A percentile compares a stretch with the other conserved stretches of the same genome.
These are phyloP conservation scores for Aleadryas rufinucha DNA, from an alignment of 2,113 vertebrate genomes.

Conservation along the genomic window DNA sequence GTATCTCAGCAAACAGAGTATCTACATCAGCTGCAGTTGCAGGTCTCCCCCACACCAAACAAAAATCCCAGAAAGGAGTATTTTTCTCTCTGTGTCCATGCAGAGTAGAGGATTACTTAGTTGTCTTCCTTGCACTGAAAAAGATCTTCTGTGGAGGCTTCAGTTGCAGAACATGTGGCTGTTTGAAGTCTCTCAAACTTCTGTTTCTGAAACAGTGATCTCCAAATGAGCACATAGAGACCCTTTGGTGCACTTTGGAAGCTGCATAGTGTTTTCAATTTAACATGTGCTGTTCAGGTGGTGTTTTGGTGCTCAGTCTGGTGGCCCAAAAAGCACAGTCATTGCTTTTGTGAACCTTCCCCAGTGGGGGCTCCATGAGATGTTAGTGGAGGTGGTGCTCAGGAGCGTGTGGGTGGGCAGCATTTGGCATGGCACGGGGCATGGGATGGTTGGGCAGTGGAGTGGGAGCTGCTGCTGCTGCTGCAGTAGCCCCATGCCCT, in stretches of 20 bases:
- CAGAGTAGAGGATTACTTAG: background rate
- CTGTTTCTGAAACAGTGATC: background rate
- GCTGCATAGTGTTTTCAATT: background rate
- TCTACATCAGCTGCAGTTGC: background rate
- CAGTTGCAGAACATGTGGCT: background rate
- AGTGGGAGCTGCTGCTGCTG: background rate
- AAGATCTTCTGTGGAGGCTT: background rate
- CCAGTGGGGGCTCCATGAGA: background rate
- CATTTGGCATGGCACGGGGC: fast-evolving
- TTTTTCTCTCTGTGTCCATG: background rate
- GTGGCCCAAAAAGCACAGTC: background rate
- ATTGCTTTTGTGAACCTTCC: background rate
- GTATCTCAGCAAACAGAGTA: background rate
- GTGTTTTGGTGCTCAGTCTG: background rate
- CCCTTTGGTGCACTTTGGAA: background rate
- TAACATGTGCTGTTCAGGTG: background rate
- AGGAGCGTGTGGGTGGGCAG: background rate
- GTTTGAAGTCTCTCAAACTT: background rate
- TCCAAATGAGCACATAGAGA: background rate
- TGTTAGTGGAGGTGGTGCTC: background rate
- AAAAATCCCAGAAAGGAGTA: background rate
- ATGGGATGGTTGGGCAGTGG: background rate
- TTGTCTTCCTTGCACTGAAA: background rate
- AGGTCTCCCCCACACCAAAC: background rate
- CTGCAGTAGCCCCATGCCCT: background rate